phyloP scores from a whole-genome alignment of 53 echinoderm and acorn worm species.

The Zoroaster sp. region DNA sequence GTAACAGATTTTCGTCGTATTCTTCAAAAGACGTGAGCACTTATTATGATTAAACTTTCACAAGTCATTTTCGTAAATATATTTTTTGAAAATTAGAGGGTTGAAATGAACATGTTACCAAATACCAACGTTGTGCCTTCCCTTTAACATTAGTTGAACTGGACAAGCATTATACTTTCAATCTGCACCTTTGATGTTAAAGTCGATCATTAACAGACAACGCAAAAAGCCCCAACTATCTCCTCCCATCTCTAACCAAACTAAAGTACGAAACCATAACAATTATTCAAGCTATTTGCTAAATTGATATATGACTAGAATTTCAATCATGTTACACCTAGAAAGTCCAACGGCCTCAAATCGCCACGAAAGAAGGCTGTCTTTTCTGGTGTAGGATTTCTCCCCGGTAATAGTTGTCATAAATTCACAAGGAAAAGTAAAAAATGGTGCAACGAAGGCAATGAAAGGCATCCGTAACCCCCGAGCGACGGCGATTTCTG shows the following conservation, averaged over 20 bases:
- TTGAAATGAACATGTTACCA: too few species aligned
- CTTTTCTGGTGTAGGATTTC: background rate
- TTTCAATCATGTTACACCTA: constrained; percentile 15
- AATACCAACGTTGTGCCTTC: too few species aligned
- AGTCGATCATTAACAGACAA: background rate
- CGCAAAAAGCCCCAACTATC: background rate
- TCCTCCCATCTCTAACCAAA: background rate
- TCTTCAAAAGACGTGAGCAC: too few species aligned
- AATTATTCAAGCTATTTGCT: constrained; percentile 16
- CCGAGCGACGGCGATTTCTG: background rate
- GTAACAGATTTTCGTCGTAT: too few species aligned
- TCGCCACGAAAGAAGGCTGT: background rate
- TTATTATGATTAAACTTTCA: too few species aligned
- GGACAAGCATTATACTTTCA: too few species aligned
- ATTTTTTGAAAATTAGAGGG: too few species aligned
- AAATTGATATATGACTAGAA: constrained; percentile 21
- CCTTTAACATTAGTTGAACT: background rate
- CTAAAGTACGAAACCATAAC: constrained; percentile 31
- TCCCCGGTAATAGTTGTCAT: background rate
- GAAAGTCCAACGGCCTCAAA: constrained; percentile 28
- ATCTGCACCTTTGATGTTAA: background rate
- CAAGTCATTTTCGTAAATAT: too few species aligned
- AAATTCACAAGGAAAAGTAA: background rate
- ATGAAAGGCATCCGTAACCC: background rate
- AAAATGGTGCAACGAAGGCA: too few species aligned